A percentile compares a stretch with the other conserved stretches of the same genome.
Conservation (phyloP, 2,113 vertebrate genomes). For the Neotragus moschatus region DNA sequence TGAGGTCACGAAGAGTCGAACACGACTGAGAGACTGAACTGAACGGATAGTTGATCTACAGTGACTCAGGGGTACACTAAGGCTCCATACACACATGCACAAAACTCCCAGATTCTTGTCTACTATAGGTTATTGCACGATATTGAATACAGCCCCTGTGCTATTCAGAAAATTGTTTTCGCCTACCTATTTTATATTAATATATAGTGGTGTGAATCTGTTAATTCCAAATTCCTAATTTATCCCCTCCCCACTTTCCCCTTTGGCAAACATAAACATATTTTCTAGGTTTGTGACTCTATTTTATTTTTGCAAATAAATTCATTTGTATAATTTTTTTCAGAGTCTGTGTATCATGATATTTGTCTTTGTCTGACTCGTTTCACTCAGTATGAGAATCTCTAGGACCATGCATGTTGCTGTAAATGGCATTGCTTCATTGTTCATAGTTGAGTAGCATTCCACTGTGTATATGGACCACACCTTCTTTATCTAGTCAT, state of each 20-base stretch:
- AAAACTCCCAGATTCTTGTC: background rate
- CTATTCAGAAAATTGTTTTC: background rate
- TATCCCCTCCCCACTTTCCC: background rate
- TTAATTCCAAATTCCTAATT: background rate
- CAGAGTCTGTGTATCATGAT: background rate
- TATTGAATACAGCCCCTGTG: background rate
- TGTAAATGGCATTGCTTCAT: too few species aligned
- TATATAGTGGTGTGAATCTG: background rate
- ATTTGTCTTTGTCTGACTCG: background rate
- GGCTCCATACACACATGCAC: background rate
- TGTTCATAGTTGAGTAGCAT: background rate
- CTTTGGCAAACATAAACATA: background rate
- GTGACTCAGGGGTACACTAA: background rate
- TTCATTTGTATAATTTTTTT: background rate
- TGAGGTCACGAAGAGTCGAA: accelerated
- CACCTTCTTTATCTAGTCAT: background rate
- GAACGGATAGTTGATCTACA: background rate
- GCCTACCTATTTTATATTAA: background rate
- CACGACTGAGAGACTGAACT: accelerated
- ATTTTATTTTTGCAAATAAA: background rate
- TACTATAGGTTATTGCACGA: background rate
- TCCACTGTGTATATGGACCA: accelerated
- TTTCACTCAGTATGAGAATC: background rate
- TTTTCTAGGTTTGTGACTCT: background rate
- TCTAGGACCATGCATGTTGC: background rate